These are phyloP conservation scores for Macaria notata DNA, from an alignment of 2,888 invertebrate genomes.

Conservation along the genomic window DNA sequence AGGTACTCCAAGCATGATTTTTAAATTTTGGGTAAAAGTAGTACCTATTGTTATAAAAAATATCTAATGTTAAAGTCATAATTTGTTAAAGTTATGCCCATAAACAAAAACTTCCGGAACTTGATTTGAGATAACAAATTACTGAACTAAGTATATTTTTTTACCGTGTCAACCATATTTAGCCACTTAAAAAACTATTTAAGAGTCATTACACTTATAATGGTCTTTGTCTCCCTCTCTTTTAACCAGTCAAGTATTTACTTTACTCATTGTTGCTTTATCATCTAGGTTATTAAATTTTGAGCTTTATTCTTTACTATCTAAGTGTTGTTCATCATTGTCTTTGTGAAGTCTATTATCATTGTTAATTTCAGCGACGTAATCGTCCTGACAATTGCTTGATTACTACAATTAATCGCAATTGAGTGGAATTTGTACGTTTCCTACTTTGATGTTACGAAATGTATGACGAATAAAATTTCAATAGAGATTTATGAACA, in stretches of 20 bases:
- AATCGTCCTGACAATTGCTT: conserved; percentile 72
- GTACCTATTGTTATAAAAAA: too few relatives aligned
- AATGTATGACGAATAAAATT: conserved; percentile 32
- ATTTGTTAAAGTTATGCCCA: too few relatives aligned
- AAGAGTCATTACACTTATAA: conserved; percentile 58
- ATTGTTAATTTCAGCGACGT: conserved; percentile 72
- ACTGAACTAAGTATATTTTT: conserved; percentile 11
- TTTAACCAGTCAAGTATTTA: conserved; percentile 55
- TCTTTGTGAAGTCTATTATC: conserved; percentile 47
- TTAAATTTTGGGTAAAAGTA: too few relatives aligned
- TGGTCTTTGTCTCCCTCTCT: conserved; percentile 58
- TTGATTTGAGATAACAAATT: conserved; percentile 18
- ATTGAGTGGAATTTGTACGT: conserved; percentile 73
- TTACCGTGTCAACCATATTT: conserved; percentile 13
- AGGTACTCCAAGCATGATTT: too few relatives aligned
- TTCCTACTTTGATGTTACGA: conserved; percentile 58
- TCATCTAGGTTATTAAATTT: conserved; percentile 27
- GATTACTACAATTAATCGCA: conserved; percentile 79
- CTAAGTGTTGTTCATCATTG: conserved; percentile 39
- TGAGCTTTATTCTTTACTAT: conserved; percentile 37
- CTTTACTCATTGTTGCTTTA: conserved; percentile 47
- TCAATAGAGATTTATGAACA: background rate
- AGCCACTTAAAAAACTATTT: conserved; percentile 46
- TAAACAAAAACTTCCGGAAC: conserved; percentile 14
- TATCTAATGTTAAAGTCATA: too few relatives aligned